These are phyloP conservation scores for Philhelius pedissequus DNA, from an alignment of 2,888 invertebrate species.

Conservation along the genomic window DNA sequence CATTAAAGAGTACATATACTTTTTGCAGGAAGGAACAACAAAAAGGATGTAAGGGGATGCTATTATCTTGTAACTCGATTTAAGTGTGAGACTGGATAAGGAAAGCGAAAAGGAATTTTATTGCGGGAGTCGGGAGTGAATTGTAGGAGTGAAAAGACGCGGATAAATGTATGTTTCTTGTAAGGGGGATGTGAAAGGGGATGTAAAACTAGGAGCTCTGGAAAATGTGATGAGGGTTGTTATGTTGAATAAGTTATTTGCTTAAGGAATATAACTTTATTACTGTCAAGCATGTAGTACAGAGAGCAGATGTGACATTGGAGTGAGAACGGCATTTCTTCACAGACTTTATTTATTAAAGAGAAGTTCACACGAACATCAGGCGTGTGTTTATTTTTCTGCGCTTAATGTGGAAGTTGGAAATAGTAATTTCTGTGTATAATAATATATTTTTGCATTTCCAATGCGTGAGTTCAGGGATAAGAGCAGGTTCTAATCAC, in stretches of 20 bases:
- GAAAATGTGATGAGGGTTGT: slow-evolving; percentile 5
- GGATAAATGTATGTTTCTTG: background rate
- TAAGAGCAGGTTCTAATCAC: too few relatives aligned
- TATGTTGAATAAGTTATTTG: slow-evolving; percentile 20
- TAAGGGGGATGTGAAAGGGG: background rate
- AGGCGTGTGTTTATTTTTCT: background rate
- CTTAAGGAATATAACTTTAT: slow-evolving; percentile 15
- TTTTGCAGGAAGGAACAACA: background rate
- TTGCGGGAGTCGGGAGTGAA: background rate
- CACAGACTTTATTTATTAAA: background rate
- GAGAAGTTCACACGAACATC: background rate
- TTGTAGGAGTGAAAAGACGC: background rate
- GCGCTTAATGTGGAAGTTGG: too few relatives aligned
- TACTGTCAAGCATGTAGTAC: background rate
- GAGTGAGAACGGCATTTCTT: background rate
- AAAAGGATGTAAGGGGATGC: slow-evolving; percentile 11
- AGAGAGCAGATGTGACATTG: background rate
- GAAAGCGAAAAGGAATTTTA: slow-evolving; percentile 7
- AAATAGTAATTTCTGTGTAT: too few relatives aligned
- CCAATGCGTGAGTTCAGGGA: too few relatives aligned
- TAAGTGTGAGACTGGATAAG: slow-evolving; percentile 8
- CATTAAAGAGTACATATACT: background rate
- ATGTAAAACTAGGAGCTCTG: background rate
- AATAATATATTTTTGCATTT: too few relatives aligned
- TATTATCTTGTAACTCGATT: slow-evolving; percentile 47